Base-by-base conservation (phyloP, 35 echinoderm and acorn worm species). In the Heliocidaris erythrogramma region DNA sequence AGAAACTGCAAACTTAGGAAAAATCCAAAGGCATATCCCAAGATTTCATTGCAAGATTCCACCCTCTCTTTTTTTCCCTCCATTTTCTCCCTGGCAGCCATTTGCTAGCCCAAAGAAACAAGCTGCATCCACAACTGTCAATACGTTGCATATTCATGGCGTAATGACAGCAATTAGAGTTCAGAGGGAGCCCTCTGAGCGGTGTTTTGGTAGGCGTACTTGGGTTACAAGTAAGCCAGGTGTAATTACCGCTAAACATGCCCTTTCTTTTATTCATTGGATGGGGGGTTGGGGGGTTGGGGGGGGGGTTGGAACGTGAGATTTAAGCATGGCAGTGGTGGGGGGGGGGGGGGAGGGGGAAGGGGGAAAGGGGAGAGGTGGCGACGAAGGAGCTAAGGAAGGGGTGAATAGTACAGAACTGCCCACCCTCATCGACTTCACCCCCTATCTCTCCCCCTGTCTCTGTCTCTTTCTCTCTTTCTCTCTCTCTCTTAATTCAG, bases 231-330 rank as follows among this genome's bases (percentile, higher is more conserved):
- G 30, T 4, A 31, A 35, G 87, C 18, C 87, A 89, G 87, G 87
- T 89, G 87, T 89, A 89, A 89, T 89, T 89, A 89, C 87, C 14
- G 29, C 87, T 13, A 89, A 89, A 89, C 87, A 89, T 89, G 87
- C 31, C 47, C 87, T 89, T 89, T 89, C 87, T 89, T 89, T 89
- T 89, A 89, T 89, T 89, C 87, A 89, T 89, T 32, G 87, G 32
- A 32, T 89, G 12, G 87, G 31, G 27, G 31, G 17, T 9, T n/a
- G n/a, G n/a, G n/a, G n/a, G n/a, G n/a, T n/a, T n/a, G 85, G 31
- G 85, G 30, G 16, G 84, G 85, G 24, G 86, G 31, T 88, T 18
- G 87, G 87, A 89, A 32, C 87, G 31, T 32, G 47, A 89, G 87
- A 89, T 48, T 89, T 78, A 78, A 78, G 65, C 21, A 2, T 78